phyloP scores from a whole-genome alignment of 2,888 invertebrate genomes.

The Gasteruption jaculator region DNA sequence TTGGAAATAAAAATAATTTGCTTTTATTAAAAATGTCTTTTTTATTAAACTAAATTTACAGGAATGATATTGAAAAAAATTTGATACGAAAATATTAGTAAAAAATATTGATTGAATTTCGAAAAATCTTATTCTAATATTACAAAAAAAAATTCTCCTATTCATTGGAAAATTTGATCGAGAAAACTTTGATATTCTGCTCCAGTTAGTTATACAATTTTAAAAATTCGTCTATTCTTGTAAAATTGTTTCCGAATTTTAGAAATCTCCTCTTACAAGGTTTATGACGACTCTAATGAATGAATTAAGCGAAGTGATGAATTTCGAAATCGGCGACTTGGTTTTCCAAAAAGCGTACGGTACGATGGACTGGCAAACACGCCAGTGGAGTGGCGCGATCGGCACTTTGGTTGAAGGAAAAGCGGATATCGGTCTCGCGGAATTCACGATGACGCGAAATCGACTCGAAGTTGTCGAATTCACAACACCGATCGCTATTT shows the following conservation, averaged over 20 bases:
- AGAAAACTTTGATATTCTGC: neutral
- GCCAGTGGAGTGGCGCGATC: slow-evolving; percentile 28
- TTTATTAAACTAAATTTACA: neutral
- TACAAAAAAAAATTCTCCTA: too few relatives aligned
- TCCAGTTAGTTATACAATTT: neutral
- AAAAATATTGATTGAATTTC: neutral
- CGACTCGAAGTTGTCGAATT: slow-evolving; percentile 28
- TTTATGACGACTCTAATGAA: neutral
- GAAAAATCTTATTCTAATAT: neutral
- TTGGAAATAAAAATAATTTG: neutral
- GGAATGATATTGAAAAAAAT: too few relatives aligned
- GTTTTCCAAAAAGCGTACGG: slow-evolving; percentile 21
- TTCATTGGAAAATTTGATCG: neutral
- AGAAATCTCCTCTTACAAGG: neutral
- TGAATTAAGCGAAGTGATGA: slow-evolving; percentile 14
- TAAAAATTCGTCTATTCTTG: neutral
- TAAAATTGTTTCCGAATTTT: too few relatives aligned
- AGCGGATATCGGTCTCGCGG: slow-evolving; percentile 26
- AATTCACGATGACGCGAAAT: slow-evolving; percentile 27
- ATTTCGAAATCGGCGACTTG: slow-evolving; percentile 23
- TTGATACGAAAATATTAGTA: too few relatives aligned
- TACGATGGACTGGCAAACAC: slow-evolving; percentile 15
- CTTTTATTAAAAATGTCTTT: neutral
- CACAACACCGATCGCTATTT: slow-evolving; percentile 23
- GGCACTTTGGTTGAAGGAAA: slow-evolving; percentile 15